Conservation (phyloP, 2,113 vertebrate species). For the Brevimyrus niger region DNA sequence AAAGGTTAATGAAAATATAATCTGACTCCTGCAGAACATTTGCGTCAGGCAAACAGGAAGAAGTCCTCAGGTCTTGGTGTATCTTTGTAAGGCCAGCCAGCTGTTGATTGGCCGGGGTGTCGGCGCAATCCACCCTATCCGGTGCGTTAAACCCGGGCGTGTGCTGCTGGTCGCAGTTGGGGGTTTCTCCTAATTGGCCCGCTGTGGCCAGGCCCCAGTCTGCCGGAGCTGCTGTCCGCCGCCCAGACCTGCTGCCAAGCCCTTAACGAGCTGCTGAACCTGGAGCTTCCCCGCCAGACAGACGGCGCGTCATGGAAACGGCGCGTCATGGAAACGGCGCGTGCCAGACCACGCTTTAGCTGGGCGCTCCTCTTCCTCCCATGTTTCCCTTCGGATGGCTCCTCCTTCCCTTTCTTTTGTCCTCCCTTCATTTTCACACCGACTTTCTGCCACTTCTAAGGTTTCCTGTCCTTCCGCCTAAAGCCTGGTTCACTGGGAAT, state of each 20-base stretch:
- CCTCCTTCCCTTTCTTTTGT: not conserved
- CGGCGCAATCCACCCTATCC: not conserved
- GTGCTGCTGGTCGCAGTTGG: not conserved
- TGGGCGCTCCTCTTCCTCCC: not conserved
- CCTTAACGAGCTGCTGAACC: not conserved
- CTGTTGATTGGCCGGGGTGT: not conserved
- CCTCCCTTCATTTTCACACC: not conserved
- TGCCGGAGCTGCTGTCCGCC: not conserved
- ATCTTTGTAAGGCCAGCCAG: not conserved
- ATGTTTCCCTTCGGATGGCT: not conserved
- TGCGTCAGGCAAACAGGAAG: not conserved
- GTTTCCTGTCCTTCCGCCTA: not conserved
- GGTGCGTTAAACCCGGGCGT: not conserved
- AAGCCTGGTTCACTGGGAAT: not conserved
- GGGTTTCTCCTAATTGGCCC: conserved; percentile 2
- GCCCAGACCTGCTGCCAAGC: not conserved
- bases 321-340: not conserved
- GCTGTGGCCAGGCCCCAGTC: not conserved
- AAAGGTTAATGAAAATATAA: not conserved
- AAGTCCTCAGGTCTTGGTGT: not conserved
- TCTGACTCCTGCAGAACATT: not conserved
- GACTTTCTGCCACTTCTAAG: not conserved
- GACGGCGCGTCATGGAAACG: not conserved
- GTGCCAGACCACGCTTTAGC: not conserved
- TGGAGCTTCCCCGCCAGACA: not conserved